Conservation (phyloP, 2,113 vertebrate genomes). For the Acanthochromis polyacanthus region DNA sequence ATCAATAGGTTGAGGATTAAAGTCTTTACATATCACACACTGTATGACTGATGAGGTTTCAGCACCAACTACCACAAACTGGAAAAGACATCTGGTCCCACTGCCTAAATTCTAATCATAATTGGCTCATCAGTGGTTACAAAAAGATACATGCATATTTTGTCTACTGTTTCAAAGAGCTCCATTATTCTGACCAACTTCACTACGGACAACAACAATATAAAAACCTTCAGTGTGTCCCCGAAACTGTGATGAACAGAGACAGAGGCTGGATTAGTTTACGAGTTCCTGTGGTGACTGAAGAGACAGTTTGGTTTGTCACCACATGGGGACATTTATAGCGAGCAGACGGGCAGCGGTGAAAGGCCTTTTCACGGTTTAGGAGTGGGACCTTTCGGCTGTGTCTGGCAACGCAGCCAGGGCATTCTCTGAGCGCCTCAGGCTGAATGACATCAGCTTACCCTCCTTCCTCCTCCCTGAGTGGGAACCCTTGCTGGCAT, state of each 20-base stretch:
- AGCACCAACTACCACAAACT: too few relatives aligned
- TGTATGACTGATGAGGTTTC: too few relatives aligned
- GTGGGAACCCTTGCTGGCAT: constrained; percentile 57
- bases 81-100: too few relatives aligned
- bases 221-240: not conserved
- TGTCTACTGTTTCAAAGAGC: too few relatives aligned
- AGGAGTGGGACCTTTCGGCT: constrained; percentile 38
- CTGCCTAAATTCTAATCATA: too few relatives aligned
- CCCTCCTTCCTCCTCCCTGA: constrained; percentile 54
- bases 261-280: too few relatives aligned
- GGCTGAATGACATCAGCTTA: constrained; percentile 61
- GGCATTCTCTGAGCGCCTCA: constrained; percentile 46
- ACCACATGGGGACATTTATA: constrained; percentile 41
- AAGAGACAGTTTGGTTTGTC: constrained; percentile 29
- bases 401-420: constrained; percentile 52
- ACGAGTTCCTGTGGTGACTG: not conserved
- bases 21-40: too few relatives aligned
- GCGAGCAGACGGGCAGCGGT: constrained; percentile 43
- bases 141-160: too few relatives aligned
- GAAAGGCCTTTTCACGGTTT: constrained; percentile 52
- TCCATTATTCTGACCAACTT: not conserved
- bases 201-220: not conserved
- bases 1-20: too few relatives aligned
- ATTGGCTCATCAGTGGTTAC: too few relatives aligned
- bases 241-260: too few relatives aligned